phyloP scores from a whole-genome alignment of 2,888 invertebrate species.

The Drosophila eohydei region DNA sequence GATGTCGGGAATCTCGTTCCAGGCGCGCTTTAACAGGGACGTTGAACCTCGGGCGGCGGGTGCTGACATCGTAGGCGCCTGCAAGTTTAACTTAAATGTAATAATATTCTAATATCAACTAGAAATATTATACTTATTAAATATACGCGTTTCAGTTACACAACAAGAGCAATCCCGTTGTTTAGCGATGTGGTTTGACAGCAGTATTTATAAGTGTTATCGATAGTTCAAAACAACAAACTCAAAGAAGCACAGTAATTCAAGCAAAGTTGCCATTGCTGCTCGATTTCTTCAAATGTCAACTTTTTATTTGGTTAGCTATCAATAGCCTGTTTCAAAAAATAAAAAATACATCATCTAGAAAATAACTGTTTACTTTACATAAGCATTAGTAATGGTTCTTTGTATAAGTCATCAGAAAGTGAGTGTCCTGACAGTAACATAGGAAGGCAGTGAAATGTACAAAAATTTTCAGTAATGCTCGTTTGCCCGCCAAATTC shows the following conservation, averaged over 20 bases:
- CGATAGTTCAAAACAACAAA: conserved; percentile 30
- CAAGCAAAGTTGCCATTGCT: not conserved
- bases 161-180: conserved; percentile 56
- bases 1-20: conserved; percentile 91
- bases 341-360: too few species aligned
- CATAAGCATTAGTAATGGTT: not conserved
- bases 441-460: not conserved
- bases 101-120: not conserved
- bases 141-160: conserved; percentile 63
- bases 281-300: not conserved
- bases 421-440: not conserved
- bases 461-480: not conserved
- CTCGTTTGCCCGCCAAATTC: not conserved
- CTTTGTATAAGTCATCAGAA: not conserved
- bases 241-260: not conserved
- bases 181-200: conserved; percentile 42
- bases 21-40: conserved; percentile 83
- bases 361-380: too few species aligned
- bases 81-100: not conserved
- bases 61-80: conserved; percentile 72
- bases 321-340: not conserved
- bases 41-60: conserved; percentile 76
- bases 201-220: conserved; percentile 19
- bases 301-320: not conserved
- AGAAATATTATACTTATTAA: conserved; percentile 55